These are phyloP conservation scores for Ptychochromis oligacanthus DNA, from an alignment of 2,113 vertebrate genomes.

Conservation along the genomic window DNA sequence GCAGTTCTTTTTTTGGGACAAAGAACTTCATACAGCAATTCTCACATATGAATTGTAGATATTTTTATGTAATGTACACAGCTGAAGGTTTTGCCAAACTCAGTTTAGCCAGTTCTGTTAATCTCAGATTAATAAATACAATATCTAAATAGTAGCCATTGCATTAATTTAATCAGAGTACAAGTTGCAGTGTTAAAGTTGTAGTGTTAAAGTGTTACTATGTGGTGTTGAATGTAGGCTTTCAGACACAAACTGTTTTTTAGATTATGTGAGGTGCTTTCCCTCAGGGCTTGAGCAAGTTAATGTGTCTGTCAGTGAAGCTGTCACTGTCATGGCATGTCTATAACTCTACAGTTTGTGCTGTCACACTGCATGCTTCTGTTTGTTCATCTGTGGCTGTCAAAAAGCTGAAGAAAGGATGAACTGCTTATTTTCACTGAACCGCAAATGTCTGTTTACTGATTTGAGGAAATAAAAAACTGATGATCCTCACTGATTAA, in stretches of 20 bases:
- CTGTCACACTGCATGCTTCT: conserved; percentile 1
- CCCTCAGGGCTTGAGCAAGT: background rate
- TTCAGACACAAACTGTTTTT: background rate
- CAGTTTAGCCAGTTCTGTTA: background rate
- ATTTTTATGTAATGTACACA: background rate
- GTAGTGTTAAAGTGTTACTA: background rate
- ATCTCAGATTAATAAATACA: background rate
- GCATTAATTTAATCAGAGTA: background rate
- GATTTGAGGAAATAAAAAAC: background rate
- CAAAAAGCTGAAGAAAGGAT: background rate
- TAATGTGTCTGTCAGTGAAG: conserved; percentile 6
- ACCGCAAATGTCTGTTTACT: conserved; percentile 2
- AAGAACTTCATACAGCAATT: background rate
- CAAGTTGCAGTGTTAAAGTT: no score
- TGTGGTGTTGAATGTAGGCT: no score
- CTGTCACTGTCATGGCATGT: background rate
- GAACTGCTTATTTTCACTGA: background rate
- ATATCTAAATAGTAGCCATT: background rate
- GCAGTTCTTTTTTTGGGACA: background rate
- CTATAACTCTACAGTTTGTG: background rate
- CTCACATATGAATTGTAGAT: background rate
- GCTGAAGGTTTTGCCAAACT: background rate
- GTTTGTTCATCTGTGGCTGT: background rate
- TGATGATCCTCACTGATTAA: background rate
- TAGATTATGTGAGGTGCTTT: background rate